Evolutionary conservation across 2,888 invertebrate genomes (phyloP).

Genomic region (Oligia fasciuncula): DNA sequence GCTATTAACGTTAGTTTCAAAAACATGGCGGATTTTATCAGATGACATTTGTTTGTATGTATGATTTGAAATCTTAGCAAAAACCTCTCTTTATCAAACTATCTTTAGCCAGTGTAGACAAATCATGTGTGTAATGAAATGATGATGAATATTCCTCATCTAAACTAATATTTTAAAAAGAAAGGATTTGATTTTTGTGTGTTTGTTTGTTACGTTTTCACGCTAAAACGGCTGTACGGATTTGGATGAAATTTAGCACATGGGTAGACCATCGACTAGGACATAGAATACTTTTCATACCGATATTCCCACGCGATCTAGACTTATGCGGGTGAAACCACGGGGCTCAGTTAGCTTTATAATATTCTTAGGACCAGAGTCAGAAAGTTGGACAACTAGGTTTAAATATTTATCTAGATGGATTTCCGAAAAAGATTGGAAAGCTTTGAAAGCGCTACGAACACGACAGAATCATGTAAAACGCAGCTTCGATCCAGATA

Average conservation of each 20-base stretch:
- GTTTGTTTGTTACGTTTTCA: neutral
- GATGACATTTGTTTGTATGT: neutral
- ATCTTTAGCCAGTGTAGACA: neutral
- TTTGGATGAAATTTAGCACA: neutral
- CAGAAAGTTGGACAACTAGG: neutral
- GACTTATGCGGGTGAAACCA: neutral
- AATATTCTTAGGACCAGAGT: neutral
- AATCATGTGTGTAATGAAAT: neutral
- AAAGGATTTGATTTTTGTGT: neutral
- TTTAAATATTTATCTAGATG: neutral
- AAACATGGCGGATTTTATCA: neutral
- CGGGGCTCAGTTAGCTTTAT: neutral
- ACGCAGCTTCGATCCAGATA: conserved; percentile 25
- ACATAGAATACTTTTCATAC: neutral
- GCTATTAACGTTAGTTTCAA: neutral
- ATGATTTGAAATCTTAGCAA: neutral
- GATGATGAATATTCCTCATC: neutral
- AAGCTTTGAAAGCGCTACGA: neutral
- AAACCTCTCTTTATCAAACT: neutral
- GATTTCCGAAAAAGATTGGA: neutral
- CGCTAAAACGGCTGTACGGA: neutral
- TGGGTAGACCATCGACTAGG: neutral
- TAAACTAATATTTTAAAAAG: neutral
- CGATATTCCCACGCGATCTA: neutral
- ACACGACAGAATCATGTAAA: conserved; percentile 7